Percentiles rank a stretch among this genome's conserved stretches.
These are phyloP conservation scores for Drosophila lowei DNA, from an alignment of 1,140 invertebrate genomes.

Conservation along the genomic window DNA sequence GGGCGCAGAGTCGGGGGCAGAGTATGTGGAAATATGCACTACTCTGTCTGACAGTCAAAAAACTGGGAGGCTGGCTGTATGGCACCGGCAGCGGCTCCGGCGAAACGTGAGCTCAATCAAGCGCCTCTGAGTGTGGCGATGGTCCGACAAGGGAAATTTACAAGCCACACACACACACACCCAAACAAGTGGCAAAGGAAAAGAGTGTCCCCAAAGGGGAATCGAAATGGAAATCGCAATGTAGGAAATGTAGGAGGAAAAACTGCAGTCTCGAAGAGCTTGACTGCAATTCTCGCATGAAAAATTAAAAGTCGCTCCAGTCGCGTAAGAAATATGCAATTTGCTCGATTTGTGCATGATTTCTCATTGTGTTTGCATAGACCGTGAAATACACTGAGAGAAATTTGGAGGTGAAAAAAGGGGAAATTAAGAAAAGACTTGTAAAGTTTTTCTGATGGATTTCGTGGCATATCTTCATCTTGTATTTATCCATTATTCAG, in stretches of 20 bases:
- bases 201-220: conserved; percentile 39
- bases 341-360: conserved; percentile 71
- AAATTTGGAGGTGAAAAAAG: neutral
- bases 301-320: conserved; percentile 65
- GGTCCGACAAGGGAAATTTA: conserved; percentile 74
- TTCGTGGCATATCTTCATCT: neutral
- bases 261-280: conserved; percentile 16
- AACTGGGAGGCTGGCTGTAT: neutral
- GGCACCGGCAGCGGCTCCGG: neutral
- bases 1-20: no score
- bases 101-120: conserved; percentile 76
- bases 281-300: conserved; percentile 60
- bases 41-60: conserved; percentile 46
- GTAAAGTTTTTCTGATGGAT: neutral
- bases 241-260: conserved; percentile 3
- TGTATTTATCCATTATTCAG: no score
- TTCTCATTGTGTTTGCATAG: conserved; percentile 44
- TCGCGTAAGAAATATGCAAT: conserved; percentile 67
- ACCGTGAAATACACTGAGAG: conserved; percentile 11
- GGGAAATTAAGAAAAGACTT: no score
- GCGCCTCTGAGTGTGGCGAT: conserved; percentile 54
- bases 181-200: conserved; percentile 30
- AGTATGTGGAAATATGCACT: conserved; percentile 19
- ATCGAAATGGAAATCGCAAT: conserved; percentile 43
- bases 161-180: conserved; percentile 63